Evolutionary conservation across 2,113 vertebrate genomes (phyloP).

Genomic region (Pseudopodoces humilis): DNA sequence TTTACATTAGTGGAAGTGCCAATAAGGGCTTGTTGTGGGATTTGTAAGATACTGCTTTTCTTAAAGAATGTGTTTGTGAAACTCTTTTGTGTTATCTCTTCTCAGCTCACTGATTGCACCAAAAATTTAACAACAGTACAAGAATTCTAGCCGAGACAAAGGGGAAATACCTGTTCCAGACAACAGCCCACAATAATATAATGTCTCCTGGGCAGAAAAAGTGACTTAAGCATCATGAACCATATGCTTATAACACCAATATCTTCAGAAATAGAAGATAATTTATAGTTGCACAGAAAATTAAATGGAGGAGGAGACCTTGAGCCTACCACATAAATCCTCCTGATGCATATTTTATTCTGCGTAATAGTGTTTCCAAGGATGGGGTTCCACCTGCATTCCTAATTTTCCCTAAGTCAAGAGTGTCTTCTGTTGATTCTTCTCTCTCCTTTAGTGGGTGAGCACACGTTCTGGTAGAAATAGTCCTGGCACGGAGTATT

Average conservation of each 20-base stretch:
- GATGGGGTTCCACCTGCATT: neutral
- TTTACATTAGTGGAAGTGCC: conserved; percentile 61
- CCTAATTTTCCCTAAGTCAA: neutral
- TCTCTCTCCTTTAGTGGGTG: neutral
- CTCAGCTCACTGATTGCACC: neutral
- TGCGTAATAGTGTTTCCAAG: neutral
- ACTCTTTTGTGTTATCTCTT: neutral
- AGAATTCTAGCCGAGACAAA: neutral
- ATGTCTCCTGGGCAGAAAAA: neutral
- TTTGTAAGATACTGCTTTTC: conserved; percentile 44
- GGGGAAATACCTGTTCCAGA: neutral
- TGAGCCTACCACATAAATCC: neutral
- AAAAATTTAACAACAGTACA: neutral
- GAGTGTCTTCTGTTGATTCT: neutral
- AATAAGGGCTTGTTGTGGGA: conserved; percentile 28
- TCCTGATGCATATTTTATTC: neutral
- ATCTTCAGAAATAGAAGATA: neutral
- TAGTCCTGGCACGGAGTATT: neutral
- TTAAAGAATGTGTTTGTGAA: conserved; percentile 10
- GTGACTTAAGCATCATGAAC: neutral
- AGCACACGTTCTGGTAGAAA: neutral
- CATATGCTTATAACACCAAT: neutral
- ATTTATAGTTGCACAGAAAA: neutral
- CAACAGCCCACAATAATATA: accelerated
- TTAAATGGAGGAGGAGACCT: neutral